phyloP scores from a whole-genome alignment of 1,140 invertebrate genomes.

The Potamilus streckersoni region DNA sequence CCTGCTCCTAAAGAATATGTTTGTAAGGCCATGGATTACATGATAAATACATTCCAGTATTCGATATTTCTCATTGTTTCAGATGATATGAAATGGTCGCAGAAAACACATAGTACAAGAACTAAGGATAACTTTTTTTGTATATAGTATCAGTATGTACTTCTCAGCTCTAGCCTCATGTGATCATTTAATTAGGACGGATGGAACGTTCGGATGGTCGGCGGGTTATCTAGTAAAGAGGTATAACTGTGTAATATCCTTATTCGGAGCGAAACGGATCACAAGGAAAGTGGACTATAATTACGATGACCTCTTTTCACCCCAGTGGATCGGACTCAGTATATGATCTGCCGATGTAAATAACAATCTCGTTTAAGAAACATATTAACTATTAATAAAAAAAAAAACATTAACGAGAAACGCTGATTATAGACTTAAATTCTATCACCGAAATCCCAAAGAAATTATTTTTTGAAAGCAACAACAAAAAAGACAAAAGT shows the following conservation, averaged over 20 bases:
- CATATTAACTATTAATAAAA: too few species aligned
- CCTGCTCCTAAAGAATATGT: constrained; percentile 25
- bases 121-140: neutral
- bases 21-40: constrained; percentile 23
- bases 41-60: constrained; percentile 16
- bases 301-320: constrained; percentile 28
- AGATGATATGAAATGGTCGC: constrained; percentile 30
- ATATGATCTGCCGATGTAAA: too few species aligned
- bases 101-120: constrained; percentile 1
- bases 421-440: too few species aligned
- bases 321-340: constrained; percentile 19
- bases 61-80: constrained; percentile 36
- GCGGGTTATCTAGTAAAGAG: constrained; percentile 46
- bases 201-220: constrained; percentile 55
- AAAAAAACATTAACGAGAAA: too few species aligned
- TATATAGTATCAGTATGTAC: too few species aligned
- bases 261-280: constrained; percentile 27
- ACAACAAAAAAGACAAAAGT: too few species aligned
- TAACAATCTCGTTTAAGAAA: too few species aligned
- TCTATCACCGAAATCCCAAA: too few species aligned
- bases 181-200: constrained; percentile 51
- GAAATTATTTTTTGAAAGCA: too few species aligned
- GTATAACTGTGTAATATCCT: constrained; percentile 43
- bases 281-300: constrained; percentile 11
- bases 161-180: constrained; percentile 36